phyloP scores from a whole-genome alignment of 2,113 vertebrate genomes.

The Gobiocypris rarus region DNA sequence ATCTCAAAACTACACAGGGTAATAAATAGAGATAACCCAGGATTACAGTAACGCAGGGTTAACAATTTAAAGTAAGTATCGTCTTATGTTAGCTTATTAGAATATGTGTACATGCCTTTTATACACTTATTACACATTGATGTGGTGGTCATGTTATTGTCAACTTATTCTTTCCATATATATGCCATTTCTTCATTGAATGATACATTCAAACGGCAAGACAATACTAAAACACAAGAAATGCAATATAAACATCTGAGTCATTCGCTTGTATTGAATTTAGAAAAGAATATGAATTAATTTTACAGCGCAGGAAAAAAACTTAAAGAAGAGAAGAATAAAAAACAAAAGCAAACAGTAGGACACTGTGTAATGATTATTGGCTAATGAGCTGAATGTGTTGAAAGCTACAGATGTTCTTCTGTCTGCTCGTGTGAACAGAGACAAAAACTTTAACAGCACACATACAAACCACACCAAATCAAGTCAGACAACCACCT shows the following conservation, averaged over 20 bases:
- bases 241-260: slow-evolving; percentile 26
- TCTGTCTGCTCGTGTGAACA: neutral
- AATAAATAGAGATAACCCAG: too few relatives aligned
- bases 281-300: neutral
- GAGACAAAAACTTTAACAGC: slow-evolving; percentile 1
- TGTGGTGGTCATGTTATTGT: neutral
- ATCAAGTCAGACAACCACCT: neutral
- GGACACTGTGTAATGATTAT: slow-evolving; percentile 2
- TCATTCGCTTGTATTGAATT: neutral
- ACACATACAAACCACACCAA: neutral
- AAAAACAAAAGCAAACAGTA: neutral
- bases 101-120: neutral
- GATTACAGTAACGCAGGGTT: too few relatives aligned
- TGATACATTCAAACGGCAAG: neutral
- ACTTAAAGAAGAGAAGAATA: neutral
- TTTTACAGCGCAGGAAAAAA: neutral
- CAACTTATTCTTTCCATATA: neutral
- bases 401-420: slow-evolving; percentile 36
- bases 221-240: neutral
- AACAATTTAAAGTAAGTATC: neutral
- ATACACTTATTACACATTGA: neutral
- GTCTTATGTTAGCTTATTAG: neutral
- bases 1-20: too few relatives aligned
- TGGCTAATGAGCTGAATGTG: slow-evolving; percentile 24
- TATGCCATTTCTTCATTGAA: neutral